These are phyloP conservation scores for Mantis religiosa DNA, from an alignment of 2,888 invertebrate species.

Conservation along the genomic window DNA sequence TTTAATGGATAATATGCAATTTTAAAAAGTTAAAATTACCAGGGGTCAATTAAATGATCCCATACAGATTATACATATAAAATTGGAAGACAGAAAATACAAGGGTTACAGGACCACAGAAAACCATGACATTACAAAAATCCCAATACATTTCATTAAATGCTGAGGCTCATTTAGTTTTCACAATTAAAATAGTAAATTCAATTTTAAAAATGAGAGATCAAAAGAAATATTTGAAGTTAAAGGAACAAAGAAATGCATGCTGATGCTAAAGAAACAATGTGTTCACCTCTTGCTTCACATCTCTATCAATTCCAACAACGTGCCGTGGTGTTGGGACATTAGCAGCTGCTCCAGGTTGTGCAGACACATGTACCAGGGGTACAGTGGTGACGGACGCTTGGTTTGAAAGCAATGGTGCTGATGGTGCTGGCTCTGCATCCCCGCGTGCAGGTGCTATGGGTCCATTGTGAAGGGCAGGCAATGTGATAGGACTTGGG, in stretches of 20 bases:
- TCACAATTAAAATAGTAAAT: too few species aligned
- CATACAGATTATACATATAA: too few species aligned
- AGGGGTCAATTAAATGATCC: too few species aligned
- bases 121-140: too few species aligned
- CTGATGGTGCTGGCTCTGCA: not conserved
- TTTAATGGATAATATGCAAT: too few species aligned
- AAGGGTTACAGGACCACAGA: too few species aligned
- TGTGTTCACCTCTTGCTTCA: not conserved
- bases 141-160: too few species aligned
- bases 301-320: not conserved
- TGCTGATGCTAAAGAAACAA: not conserved
- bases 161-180: too few species aligned
- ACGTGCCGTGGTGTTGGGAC: not conserved
- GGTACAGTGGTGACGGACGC: not conserved
- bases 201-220: too few species aligned
- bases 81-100: too few species aligned
- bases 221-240: not conserved
- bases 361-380: constrained; percentile 2
- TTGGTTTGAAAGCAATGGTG: not conserved
- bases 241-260: not conserved
- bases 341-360: not conserved
- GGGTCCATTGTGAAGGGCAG: constrained; percentile 11
- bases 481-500: constrained; percentile 16
- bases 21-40: too few species aligned
- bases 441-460: not conserved